These are phyloP conservation scores for Mormyrus hasselquistii DNA, from an alignment of 2,797 vertebrate genomes.

Conservation along the genomic window DNA sequence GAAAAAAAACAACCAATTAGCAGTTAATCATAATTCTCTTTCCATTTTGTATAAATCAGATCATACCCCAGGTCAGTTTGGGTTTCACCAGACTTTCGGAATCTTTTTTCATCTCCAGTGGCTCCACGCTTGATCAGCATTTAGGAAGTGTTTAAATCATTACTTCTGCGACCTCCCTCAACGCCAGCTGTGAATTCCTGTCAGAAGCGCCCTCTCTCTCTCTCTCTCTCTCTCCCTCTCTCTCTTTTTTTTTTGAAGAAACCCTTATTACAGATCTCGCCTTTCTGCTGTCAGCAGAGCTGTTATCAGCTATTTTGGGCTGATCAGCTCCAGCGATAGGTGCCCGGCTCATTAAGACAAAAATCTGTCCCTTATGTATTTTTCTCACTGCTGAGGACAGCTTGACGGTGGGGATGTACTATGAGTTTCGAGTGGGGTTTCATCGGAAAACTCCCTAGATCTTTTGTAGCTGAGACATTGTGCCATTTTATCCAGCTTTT, in stretches of 20 bases:
- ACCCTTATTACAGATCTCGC: not conserved
- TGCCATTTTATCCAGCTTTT: not conserved
- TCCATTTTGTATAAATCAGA: not conserved
- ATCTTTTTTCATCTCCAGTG: not conserved
- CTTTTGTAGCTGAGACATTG: not conserved
- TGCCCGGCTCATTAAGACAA: not conserved
- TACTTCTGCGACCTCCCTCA: not conserved
- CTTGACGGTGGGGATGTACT: not conserved
- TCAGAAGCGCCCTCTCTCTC: not conserved
- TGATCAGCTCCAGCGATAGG: not conserved
- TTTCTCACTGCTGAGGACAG: not conserved
- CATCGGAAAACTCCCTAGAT: not conserved
- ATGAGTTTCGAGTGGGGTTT: not conserved
- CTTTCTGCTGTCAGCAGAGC: not conserved
- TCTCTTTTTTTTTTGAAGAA: not conserved
- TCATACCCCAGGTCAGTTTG: not conserved
- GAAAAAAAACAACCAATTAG: not conserved
- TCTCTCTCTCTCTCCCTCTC: not conserved
- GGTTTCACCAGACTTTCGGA: not conserved
- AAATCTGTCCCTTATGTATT: not conserved
- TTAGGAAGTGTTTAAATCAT: not conserved
- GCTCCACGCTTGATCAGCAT: not conserved
- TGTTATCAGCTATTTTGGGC: conserved; percentile 3
- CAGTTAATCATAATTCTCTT: not conserved
- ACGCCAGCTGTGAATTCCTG: not conserved